Evolutionary conservation across 1,140 invertebrate species (phyloP).

Genomic region (Drosophila pandora): DNA sequence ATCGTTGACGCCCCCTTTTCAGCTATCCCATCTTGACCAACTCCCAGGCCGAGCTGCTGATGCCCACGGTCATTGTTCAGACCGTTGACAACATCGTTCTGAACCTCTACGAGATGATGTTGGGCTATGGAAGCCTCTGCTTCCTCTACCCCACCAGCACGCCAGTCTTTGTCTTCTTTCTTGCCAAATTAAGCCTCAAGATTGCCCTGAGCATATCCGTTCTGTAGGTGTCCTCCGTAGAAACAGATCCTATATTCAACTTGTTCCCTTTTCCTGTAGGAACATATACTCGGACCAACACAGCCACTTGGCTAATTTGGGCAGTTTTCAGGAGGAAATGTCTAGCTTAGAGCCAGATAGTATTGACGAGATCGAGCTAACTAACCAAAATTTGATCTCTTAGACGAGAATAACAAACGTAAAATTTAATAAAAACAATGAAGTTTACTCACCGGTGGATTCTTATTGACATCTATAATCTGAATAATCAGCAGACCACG

Average conservation of each 20-base stretch:
- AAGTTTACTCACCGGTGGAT: constrained; percentile 84
- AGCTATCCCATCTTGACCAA: constrained; percentile 75
- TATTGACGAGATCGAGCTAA: constrained; percentile 49
- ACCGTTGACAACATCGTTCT: constrained; percentile 60
- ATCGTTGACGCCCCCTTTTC: background rate
- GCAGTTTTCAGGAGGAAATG: background rate
- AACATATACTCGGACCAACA: constrained; percentile 67
- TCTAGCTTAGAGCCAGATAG: constrained; percentile 25
- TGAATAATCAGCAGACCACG: constrained; percentile 92
- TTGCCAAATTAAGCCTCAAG: constrained; percentile 54
- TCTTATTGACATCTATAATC: constrained; percentile 92
- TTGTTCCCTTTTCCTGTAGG: constrained; percentile 12
- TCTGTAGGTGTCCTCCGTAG: constrained; percentile 39
- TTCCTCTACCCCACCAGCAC: constrained; percentile 53
- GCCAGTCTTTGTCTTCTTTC: constrained; percentile 59
- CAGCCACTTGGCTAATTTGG: constrained; percentile 33
- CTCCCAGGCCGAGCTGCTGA: constrained; percentile 57
- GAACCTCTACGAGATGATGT: constrained; percentile 54
- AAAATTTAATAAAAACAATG: background rate
- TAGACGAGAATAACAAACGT: background rate
- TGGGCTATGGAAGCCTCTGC: constrained; percentile 56
- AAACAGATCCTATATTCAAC: no score
- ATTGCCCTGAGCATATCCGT: constrained; percentile 38
- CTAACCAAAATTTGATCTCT: constrained; percentile 20
- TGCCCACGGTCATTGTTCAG: constrained; percentile 69